Evolutionary conservation across 1,140 invertebrate genomes (phyloP), one percentile per base, ranked within the genome.

Genomic region (Habropoda laboriosa): DNA sequence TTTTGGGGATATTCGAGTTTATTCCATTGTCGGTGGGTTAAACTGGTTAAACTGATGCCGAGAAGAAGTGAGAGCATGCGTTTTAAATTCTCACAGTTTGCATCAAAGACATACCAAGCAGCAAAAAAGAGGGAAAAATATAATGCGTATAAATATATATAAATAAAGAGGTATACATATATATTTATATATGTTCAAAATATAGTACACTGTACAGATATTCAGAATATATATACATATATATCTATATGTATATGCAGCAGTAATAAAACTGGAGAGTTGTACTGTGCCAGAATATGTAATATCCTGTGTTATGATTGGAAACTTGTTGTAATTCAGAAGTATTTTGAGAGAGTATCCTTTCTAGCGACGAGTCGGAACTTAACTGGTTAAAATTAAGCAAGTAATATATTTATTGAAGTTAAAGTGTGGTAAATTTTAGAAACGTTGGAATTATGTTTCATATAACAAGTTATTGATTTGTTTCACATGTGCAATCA

Each of bases 381-480:
- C 66, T 83, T 79, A 79, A 83, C 81, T 73, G 81, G 64, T 83
- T 85, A 83, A 64, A 77, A 80, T 84, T 85, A 85, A 85, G 83
- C 78, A 83, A 84, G 78, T 85, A 85, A 85, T 53, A 85, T 84
- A 84, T 85, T 85, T 85, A 85, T 85, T 85, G 82, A 79, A 83
- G 83, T 85, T 85, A 85, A 85, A 85, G 83, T 84, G 82, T 85
- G 83, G 76, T 85, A 79, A 85, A 85, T 85, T 85, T 83, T 85
- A 85, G 83, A 79, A 74, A 85, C 68, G 83, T 84, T 84, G 83
- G 70, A 76, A 84, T 84, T 85, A 84, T 79, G 82, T 85, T 85
- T 84, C 82, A 79, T 79, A 80, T 83, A 79, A 83, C 72, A 38
- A 83, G 79, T 58, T 64, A 78, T 51, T 55, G 71, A 84, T 85